These are phyloP conservation scores for Tauraco erythrolophus DNA, from an alignment of 2,113 vertebrate genomes.

Conservation along the genomic window DNA sequence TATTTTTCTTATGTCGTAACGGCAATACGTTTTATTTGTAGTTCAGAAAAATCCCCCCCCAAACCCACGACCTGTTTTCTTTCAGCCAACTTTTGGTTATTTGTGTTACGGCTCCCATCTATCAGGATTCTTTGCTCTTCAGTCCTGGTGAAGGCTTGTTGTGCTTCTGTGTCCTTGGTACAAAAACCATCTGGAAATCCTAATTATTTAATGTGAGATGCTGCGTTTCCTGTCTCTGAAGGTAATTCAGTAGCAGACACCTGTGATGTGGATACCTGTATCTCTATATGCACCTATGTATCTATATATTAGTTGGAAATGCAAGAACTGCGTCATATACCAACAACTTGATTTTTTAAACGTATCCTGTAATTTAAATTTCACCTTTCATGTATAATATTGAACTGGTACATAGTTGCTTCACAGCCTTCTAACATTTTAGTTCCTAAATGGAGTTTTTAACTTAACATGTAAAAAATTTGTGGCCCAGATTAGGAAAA, in stretches of 20 bases:
- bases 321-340: not conserved
- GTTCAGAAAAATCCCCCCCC: not conserved
- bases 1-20: not conserved
- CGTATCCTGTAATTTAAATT: not conserved
- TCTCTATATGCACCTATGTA: not conserved
- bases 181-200: not conserved
- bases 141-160: not conserved
- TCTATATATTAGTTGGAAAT: not conserved
- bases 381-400: slow-evolving; percentile 5
- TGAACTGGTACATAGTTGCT: not conserved
- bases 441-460: not conserved
- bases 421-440: not conserved
- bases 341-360: not conserved
- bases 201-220: not conserved
- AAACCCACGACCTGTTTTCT: not conserved
- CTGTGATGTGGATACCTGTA: not conserved
- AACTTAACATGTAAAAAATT: slow-evolving; percentile 11
- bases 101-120: not conserved
- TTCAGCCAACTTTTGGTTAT: not conserved
- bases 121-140: not conserved
- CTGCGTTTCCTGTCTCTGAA: not conserved
- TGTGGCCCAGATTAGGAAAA: not conserved
- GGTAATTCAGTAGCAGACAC: not conserved
- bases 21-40: not conserved
- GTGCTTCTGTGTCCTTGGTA: not conserved